phyloP scores from a whole-genome alignment of 2,888 invertebrate species.

The Cheilosia scutellata region DNA sequence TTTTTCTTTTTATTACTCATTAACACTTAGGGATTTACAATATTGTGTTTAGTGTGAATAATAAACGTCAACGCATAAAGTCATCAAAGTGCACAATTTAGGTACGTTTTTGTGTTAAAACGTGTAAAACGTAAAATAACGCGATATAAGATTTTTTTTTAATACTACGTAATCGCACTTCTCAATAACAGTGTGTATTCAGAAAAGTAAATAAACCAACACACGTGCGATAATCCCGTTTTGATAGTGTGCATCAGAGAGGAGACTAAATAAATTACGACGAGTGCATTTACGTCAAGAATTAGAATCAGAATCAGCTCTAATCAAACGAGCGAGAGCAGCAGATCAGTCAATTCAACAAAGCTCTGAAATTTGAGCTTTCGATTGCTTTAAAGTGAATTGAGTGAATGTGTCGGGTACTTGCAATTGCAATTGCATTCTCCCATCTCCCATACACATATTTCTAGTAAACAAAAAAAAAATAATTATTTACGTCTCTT shows the following conservation, averaged over 20 bases:
- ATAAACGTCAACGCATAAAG: constrained; percentile 4
- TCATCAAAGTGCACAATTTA: constrained; percentile 30
- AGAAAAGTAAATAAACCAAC: constrained; percentile 54
- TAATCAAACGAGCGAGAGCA: constrained; percentile 10
- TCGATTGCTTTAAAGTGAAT: constrained; percentile 20
- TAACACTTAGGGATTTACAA: constrained; percentile 43
- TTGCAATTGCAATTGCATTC: constrained; percentile 50
- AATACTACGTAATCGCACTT: constrained; percentile 42
- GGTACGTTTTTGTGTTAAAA: constrained; percentile 10
- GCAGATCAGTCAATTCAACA: constrained; percentile 22
- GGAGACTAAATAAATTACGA: constrained; percentile 3
- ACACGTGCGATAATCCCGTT: constrained; percentile 14
- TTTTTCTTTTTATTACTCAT: constrained; percentile 47
- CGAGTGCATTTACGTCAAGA: constrained; percentile 44
- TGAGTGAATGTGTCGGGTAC: constrained; percentile 47
- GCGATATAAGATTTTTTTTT: constrained; percentile 20
- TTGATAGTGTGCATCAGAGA: constrained; percentile 17
- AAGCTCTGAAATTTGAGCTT: constrained; percentile 37
- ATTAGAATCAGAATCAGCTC: constrained; percentile 18
- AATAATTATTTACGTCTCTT: constrained; percentile 1
- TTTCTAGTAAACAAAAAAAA: not conserved
- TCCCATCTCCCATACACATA: not conserved
- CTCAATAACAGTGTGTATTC: constrained; percentile 6
- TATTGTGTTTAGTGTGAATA: not conserved
- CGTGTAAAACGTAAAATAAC: constrained; percentile 12